Conservation (phyloP, 1,140 invertebrate species). For the Drosophila hydei region DNA sequence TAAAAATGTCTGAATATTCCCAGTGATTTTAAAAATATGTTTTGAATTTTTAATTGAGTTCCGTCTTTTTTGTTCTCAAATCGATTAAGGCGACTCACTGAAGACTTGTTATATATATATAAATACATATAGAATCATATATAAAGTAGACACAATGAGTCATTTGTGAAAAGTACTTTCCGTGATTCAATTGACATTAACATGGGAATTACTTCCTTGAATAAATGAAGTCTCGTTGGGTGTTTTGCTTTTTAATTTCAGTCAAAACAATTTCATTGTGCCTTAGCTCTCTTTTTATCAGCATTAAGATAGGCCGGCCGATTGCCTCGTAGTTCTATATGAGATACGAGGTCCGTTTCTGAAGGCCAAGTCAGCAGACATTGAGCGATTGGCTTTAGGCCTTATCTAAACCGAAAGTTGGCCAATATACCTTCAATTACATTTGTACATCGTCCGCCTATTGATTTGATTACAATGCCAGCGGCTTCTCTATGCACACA, state of each 20-base stretch:
- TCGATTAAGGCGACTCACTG: too few relatives aligned
- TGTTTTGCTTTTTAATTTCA: background rate
- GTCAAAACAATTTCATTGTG: background rate
- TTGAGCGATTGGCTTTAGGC: constrained; percentile 16
- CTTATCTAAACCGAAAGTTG: constrained; percentile 30
- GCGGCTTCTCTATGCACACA: background rate
- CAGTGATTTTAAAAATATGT: constrained; percentile 8
- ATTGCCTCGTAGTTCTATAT: constrained; percentile 11
- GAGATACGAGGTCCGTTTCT: background rate
- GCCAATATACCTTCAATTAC: background rate
- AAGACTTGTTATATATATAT: too few relatives aligned
- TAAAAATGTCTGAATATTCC: background rate
- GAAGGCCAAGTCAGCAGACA: constrained; percentile 15
- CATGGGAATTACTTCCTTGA: constrained; percentile 44
- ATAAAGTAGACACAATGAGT: too few relatives aligned
- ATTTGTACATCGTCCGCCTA: background rate
- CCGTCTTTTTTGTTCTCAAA: constrained; percentile 50
- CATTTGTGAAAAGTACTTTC: background rate
- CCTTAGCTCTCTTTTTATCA: constrained; percentile 14
- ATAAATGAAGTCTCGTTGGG: constrained; percentile 1
- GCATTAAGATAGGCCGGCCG: background rate
- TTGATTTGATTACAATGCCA: background rate
- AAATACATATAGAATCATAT: too few relatives aligned
- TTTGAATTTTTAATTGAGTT: constrained; percentile 53
- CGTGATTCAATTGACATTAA: background rate